Evolutionary conservation across 2,888 invertebrate genomes (phyloP).

Genomic region (Drosophila yooni): DNA sequence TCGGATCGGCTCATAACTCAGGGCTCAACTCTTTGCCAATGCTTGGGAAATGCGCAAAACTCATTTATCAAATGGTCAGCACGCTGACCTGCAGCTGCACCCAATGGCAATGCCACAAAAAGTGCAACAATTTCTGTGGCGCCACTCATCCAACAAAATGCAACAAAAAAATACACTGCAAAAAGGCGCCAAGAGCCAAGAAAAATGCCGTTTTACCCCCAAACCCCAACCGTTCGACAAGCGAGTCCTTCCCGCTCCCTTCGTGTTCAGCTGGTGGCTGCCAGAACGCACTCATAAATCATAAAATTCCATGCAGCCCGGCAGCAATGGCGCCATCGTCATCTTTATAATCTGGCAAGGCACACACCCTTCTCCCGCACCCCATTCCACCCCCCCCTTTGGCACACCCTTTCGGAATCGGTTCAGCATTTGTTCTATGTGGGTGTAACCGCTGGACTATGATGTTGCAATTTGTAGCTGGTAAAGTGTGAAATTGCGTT

Average conservation of each 20-base stretch:
- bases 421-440: constrained; percentile 30
- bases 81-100: constrained; percentile 56
- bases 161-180: constrained; percentile 11
- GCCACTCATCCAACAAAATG: constrained; percentile 34
- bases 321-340: constrained; percentile 65
- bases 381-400: neutral
- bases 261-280: constrained; percentile 36
- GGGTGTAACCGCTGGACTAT: constrained; percentile 66
- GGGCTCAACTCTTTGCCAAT: constrained; percentile 36
- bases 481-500: constrained; percentile 81
- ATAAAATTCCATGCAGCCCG: constrained; percentile 74
- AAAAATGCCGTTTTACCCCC: constrained; percentile 24
- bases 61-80: constrained; percentile 74
- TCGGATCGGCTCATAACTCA: constrained; percentile 62
- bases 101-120: constrained; percentile 57
- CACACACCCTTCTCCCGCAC: constrained; percentile 6
- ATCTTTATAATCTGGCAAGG: constrained; percentile 74
- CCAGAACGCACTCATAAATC: constrained; percentile 72
- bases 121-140: constrained; percentile 63
- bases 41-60: constrained; percentile 68
- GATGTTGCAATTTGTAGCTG: constrained; percentile 80
- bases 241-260: neutral
- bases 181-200: constrained; percentile 48
- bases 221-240: constrained; percentile 6
- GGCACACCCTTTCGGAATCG: constrained; percentile 2